Base-by-base conservation (phyloP, 2,888 invertebrate genomes). In the Andrena marginata region DNA sequence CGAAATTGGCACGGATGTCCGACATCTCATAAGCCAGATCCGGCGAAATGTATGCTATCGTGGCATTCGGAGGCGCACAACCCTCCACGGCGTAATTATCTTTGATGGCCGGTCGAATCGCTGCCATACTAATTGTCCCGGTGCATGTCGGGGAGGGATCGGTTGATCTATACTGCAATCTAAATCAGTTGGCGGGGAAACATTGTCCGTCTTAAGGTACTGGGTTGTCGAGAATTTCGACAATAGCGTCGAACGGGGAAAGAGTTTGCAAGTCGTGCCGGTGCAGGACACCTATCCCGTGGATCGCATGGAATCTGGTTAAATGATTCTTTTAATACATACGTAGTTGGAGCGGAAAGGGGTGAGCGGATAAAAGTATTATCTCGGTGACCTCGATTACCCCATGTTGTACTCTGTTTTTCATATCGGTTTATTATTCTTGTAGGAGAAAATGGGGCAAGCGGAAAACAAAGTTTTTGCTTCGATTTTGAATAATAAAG, bases 111-210 rank as follows among this genome's bases (percentile, higher is more conserved):
- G 31, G 72, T 54, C 81, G 65, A 85, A 77, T 80, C 82, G 73
- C 74, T 85, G 79, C 78, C 70, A 83, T 81, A 80, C 80, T 89
- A 86, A 88, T 89, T 84, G 84, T 75, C 73, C 80, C 63, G 42
- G 42, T 42, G 42, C 64, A 54, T 62, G 71, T 71, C 48, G 72
- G 63, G 54, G 72, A 56, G 54, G 64, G 73, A 81, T 82, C 56
- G 48, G 29, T 83, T 77, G 73, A 78, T 78, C 81, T 65, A 70
- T 67, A 80, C 71, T 67, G 64, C 69, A 72, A 77, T 84, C 80
- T 80, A 77, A 82, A 86, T 84, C 83, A 67, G 48, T 60, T 76
- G 80, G 86, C 82, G 80, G 76, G 75, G 75, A 74, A 76, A 51
- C 79, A 71, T 77, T 77, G 70, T 70, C 67, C 70, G 67, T 76